Evolutionary conservation across 2,113 vertebrate species (phyloP).

Genomic region (Protobothrops flavoviridis): DNA sequence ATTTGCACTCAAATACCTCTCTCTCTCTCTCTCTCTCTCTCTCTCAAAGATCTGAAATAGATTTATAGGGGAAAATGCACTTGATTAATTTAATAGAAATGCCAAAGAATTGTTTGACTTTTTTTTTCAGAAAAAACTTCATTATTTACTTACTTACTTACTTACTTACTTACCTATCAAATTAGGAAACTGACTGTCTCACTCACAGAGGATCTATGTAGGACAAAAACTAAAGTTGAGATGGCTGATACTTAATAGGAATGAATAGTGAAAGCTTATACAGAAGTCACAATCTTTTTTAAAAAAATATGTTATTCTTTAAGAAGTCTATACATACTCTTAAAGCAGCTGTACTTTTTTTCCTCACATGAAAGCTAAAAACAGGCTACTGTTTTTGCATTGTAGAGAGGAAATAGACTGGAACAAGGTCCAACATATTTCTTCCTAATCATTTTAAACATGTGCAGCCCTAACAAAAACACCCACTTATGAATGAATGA

Average conservation of each 20-base stretch:
- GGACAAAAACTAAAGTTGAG: background rate
- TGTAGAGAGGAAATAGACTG: background rate
- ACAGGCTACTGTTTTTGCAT: background rate
- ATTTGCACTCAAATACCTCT: constrained; percentile 19
- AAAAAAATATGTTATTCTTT: background rate
- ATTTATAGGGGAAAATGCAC: background rate
- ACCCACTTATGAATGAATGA: background rate
- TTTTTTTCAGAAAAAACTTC: constrained; percentile 18
- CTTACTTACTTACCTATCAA: no score
- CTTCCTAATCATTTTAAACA: background rate
- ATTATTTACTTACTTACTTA: no score
- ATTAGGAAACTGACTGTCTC: no score
- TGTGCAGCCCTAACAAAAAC: background rate
- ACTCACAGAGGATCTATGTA: no score
- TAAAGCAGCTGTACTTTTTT: background rate
- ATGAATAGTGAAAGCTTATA: background rate
- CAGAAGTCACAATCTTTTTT: background rate
- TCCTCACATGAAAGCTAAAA: background rate
- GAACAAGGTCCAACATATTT: background rate
- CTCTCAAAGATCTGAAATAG: constrained; percentile 32
- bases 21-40: constrained; percentile 3
- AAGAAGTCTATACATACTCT: background rate
- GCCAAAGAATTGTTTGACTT: constrained; percentile 26
- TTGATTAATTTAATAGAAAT: constrained; percentile 32
- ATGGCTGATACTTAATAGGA: background rate